Base-by-base conservation (phyloP, 2,797 vertebrate species). In the Sebastes oblongus region DNA sequence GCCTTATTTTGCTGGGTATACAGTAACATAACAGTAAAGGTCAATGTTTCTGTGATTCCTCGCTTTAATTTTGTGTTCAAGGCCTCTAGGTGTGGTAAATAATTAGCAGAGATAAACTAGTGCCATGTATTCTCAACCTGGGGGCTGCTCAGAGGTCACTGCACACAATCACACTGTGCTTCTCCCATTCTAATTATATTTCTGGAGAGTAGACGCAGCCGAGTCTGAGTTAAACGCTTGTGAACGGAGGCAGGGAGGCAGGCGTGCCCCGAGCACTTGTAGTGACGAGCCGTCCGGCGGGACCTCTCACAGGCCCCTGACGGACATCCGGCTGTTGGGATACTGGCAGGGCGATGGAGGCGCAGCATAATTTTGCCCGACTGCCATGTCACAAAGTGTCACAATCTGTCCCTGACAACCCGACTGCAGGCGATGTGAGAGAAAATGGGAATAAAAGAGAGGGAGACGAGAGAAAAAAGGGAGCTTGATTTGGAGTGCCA, bases 341-440 rank as follows among this genome's bases (percentile, higher is more conserved):
- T 94, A 95, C 96, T 96, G 96, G 96, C 97, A 97, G 93, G 90
- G 93, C 93, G 95, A 96, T 93, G 95, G 91, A 96, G 97, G 95
- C 94, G 94, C 95, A 93, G 95, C 95, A 94, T 97, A 97, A 98
- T 97, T 96, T 96, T 91, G 97, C 95, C 95, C 86, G 96, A 97
- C 97, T 90, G 94, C 96, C 96, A 92, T 97, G 97, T 96, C 97
- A 97, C 95, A 97, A 96, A 97, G 96, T 97, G 97, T 97, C 96
- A 96, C 95, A 96, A 96, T 97, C 96, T 97, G 95, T 96, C 96
- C 95, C 95, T 96, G 95, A 97, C 95, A 96, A 95, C 93, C 94
- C 91, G 62, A 88, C 93, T 91, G 83, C 86, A 86, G 92, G 90
- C 85, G 7, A 71, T 30, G 60, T 68, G 76, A 74, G 80, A 83